Evolutionary conservation across 2,797 vertebrate species (phyloP).

Genomic region (Trachops cirrhosus): DNA sequence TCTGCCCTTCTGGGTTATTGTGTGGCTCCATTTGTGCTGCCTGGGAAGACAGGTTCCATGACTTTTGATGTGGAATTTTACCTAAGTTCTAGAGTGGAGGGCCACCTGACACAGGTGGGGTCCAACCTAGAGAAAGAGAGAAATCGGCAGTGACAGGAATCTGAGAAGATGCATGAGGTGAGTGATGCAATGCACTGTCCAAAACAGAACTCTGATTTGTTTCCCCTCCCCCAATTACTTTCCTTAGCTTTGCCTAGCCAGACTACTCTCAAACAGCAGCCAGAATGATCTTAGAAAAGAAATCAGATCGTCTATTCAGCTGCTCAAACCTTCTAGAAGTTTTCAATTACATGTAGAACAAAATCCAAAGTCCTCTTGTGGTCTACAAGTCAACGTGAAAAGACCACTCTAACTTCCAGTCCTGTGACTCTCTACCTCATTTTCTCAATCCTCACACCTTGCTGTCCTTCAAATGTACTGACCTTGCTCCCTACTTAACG

Average conservation of each 20-base stretch:
- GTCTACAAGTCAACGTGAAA: not conserved
- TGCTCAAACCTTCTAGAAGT: not conserved
- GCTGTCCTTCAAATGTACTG: not conserved
- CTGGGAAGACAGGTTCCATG: not conserved
- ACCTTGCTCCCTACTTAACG: accelerated
- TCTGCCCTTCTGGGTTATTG: not conserved
- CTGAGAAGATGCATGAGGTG: not conserved
- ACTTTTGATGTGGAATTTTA: not conserved
- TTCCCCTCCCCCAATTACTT: not conserved
- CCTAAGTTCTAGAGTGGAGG: not conserved
- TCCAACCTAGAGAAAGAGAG: not conserved
- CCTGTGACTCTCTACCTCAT: accelerated
- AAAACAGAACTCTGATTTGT: not conserved
- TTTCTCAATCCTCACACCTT: not conserved
- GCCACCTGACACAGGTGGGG: not conserved
- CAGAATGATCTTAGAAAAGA: not conserved
- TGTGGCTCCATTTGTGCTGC: not conserved
- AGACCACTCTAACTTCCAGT: not conserved
- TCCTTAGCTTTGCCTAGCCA: not conserved
- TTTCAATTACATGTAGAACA: not conserved
- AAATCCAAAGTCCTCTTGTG: not conserved
- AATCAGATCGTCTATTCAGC: not conserved
- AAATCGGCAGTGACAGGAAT: not conserved
- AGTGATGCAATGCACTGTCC: not conserved
- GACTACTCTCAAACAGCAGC: not conserved